Conservation (phyloP, 2,797 vertebrate genomes). For the Artibeus lituratus region DNA sequence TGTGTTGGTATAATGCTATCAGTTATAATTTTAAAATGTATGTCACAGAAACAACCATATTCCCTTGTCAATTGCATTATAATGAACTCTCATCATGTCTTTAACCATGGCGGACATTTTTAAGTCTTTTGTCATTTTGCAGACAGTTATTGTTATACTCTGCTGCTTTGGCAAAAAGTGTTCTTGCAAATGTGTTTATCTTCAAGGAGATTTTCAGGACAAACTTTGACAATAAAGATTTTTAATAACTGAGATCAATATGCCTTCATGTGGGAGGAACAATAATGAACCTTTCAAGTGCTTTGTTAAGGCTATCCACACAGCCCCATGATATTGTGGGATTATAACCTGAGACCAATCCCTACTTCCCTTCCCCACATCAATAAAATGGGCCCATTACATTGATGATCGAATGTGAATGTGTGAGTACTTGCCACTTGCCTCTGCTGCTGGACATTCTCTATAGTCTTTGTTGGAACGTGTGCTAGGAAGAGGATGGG, state of each 20-base stretch:
- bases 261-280: background rate
- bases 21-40: background rate
- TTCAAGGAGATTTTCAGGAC: background rate
- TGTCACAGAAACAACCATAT: background rate
- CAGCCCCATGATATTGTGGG: background rate
- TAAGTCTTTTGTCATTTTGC: background rate
- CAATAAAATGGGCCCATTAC: background rate
- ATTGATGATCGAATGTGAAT: background rate
- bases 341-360: background rate
- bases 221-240: background rate
- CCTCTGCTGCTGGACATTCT: background rate
- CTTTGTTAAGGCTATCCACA: background rate
- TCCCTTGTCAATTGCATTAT: background rate
- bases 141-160: background rate
- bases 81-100: background rate
- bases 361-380: background rate
- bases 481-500: background rate
- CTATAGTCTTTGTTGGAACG: background rate
- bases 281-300: background rate
- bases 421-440: background rate
- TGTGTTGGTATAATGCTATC: background rate
- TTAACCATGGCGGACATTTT: background rate
- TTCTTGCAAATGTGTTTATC: background rate
- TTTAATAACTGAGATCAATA: background rate
- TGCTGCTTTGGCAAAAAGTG: background rate